Base-by-base conservation (phyloP, 2,797 vertebrate genomes). In the Monodelphis domestica region DNA sequence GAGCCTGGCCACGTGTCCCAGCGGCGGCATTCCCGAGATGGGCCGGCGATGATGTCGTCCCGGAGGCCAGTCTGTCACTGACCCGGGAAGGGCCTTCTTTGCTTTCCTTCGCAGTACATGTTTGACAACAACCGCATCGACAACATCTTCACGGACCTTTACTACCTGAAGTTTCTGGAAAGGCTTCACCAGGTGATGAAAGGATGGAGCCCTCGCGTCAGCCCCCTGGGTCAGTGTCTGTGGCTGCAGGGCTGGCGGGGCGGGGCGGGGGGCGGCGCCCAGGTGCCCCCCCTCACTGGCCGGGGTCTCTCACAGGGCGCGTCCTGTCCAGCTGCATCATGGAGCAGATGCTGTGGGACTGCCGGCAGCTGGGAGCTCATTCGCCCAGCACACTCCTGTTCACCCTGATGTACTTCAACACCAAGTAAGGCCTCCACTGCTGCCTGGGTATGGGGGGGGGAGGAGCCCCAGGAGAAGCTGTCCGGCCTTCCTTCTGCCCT, bases 341-440 rank as follows among this genome's bases (percentile, higher is more conserved):
- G 30, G 97, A 97, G 89, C 96, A 97, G 89, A 97, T 97, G 97
- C 54, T 97, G 29, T 97, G 97, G 97, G 97, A 97, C 59, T 97
- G 97, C 90, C 97, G 97, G 54, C 97, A 97, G 55, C 88, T 97
- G 45, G 97, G 97, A 78, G 97, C 97, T 38, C 97, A 97, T 90
- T 97, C 97, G 11, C 97, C 97, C 17, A 94, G 96, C 51, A 97
- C 96, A 11, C 95, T 97, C 1, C 95, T 97, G 53, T 96, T 97
- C n/a, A 97, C 97, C 3, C 54, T 97, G 30, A 97, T 97, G 97
- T 97, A 97, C 93, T 97, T 97, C 94, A 97, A 97, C 89, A 97
- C 97, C 51, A 97, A 97, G 97, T 97, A 96, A 96, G 97, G 52
- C 55, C 38, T n/a, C n/a, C n/a, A n/a, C n/a, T n/a, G n/a, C n/a